Conservation (phyloP, 2,888 invertebrate genomes). For the Unio pictorum region DNA sequence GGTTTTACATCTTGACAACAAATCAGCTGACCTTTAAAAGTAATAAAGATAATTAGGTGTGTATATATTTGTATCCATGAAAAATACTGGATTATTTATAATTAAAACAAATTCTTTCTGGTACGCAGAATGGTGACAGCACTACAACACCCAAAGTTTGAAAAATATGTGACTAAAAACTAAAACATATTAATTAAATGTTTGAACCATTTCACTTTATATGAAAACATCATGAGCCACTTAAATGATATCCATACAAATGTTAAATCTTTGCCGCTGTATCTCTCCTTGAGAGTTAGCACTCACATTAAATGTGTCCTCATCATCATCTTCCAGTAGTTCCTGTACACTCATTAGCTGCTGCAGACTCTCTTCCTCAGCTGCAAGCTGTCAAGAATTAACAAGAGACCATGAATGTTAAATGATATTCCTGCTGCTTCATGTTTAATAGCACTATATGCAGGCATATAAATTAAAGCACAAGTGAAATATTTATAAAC, state of each 20-base stretch:
- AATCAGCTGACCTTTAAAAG: too few species aligned
- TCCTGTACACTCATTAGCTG: conserved; percentile 84
- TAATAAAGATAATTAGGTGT: too few species aligned
- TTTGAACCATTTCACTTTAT: neutral
- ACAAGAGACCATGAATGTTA: conserved; percentile 1
- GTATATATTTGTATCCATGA: too few species aligned
- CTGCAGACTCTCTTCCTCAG: conserved; percentile 89
- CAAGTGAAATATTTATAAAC: too few species aligned
- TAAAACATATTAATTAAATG: too few species aligned
- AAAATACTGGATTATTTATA: too few species aligned
- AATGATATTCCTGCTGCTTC: neutral
- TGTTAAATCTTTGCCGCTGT: too few species aligned
- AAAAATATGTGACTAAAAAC: too few species aligned
- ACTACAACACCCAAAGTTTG: too few species aligned
- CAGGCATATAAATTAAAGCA: neutral
- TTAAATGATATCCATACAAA: neutral
- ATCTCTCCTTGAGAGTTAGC: neutral
- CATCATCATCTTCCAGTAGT: conserved; percentile 76
- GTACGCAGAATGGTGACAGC: too few species aligned
- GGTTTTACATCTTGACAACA: too few species aligned
- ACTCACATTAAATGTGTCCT: conserved; percentile 58
- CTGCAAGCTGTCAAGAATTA: conserved; percentile 77
- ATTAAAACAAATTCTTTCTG: too few species aligned
- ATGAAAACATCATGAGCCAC: neutral
- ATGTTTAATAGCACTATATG: neutral